These are phyloP conservation scores for Aphidius ervi DNA, from an alignment of 1,140 invertebrate species.

Conservation along the genomic window DNA sequence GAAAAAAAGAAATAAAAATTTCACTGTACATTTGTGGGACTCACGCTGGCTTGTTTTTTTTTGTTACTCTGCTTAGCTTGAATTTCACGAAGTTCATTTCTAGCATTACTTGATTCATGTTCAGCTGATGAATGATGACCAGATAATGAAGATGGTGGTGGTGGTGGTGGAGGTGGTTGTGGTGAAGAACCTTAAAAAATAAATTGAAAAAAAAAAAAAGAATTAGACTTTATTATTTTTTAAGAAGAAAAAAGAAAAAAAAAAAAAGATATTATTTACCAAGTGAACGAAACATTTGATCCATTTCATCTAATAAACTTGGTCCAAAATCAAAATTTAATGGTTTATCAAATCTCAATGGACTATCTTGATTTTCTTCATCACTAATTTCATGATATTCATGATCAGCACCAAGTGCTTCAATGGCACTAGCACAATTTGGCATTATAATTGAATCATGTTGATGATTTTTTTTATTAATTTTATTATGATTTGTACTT, in stretches of 20 bases:
- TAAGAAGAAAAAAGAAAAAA: conserved; percentile 4
- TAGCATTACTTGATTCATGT: conserved; percentile 64
- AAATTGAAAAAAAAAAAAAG: not conserved
- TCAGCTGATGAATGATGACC: conserved; percentile 55
- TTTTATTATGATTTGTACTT: conserved; percentile 28
- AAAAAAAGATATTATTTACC: conserved; percentile 37
- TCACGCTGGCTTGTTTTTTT: conserved; percentile 74
- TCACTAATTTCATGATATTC: conserved; percentile 93
- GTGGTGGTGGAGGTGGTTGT: conserved; percentile 29
- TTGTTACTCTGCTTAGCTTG: conserved; percentile 56
- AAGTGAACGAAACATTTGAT: conserved; percentile 83
- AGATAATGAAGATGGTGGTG: too few species aligned
- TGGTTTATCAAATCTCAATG: conserved; percentile 48
- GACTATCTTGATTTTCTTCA: conserved; percentile 65
- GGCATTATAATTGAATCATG: conserved; percentile 32
- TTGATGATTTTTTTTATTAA: conserved; percentile 31
- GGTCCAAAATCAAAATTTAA: conserved; percentile 83
- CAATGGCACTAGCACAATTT: conserved; percentile 40
- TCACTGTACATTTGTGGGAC: conserved; percentile 52
- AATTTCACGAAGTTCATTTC: conserved; percentile 73
- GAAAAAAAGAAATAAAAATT: conserved; percentile 33
- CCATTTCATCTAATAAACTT: conserved; percentile 92
- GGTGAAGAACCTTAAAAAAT: conserved; percentile 42
- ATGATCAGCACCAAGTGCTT: conserved; percentile 51
- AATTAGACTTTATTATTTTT: not conserved